Evolutionary conservation across 2,888 invertebrate genomes (phyloP).

Genomic region (Cheiracanthium punctorium): DNA sequence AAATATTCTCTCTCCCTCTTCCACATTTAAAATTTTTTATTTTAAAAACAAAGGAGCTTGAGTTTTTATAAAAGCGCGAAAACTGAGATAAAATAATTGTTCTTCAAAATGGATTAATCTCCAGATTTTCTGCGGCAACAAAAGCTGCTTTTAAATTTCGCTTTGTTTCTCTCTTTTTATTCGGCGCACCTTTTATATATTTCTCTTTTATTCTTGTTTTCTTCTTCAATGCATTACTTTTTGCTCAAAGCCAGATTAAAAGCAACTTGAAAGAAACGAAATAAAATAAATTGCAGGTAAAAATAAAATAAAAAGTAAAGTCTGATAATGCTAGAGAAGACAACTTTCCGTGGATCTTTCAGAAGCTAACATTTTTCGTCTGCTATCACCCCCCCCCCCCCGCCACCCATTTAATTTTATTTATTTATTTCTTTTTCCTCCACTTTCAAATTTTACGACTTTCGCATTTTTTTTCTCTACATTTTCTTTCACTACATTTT

Average conservation of each 20-base stretch:
- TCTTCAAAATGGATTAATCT: conserved; percentile 1
- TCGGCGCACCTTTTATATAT: not conserved
- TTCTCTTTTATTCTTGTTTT: not conserved
- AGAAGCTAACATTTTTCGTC: not conserved
- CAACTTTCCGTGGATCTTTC: not conserved
- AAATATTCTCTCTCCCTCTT: not conserved
- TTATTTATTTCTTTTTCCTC: not conserved
- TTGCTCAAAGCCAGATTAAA: not conserved
- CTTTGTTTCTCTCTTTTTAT: not conserved
- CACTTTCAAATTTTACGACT: not conserved
- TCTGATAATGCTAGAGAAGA: not conserved
- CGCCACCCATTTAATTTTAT: not conserved
- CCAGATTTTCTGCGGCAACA: not conserved
- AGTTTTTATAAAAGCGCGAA: not conserved
- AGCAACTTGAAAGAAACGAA: not conserved
- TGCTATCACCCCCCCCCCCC: not conserved
- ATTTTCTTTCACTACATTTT: not conserved
- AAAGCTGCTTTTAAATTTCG: conserved; percentile 1
- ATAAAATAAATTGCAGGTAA: not conserved
- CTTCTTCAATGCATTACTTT: not conserved
- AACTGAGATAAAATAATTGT: not conserved
- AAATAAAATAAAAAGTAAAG: not conserved
- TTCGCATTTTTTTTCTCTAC: not conserved
- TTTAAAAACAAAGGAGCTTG: not conserved
- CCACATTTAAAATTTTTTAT: no score